Evolutionary conservation across 2,113 vertebrate genomes (phyloP).

Genomic region (Megaptera novaeangliae): DNA sequence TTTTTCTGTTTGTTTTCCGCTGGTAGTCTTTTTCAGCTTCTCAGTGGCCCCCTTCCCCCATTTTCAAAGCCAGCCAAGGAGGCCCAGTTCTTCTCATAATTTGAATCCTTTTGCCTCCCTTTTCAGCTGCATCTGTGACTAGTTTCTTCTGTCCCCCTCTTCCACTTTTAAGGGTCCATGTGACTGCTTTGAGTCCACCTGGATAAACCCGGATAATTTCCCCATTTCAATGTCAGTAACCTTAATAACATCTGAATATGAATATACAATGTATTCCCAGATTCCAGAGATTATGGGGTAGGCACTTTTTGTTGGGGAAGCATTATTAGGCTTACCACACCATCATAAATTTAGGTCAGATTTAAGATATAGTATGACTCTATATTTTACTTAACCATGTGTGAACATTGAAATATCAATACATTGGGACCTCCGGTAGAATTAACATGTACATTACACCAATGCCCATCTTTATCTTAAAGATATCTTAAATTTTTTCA

Average conservation of each 20-base stretch:
- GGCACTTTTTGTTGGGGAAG: fast-evolving
- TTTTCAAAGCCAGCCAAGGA: background rate
- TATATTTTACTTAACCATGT: background rate
- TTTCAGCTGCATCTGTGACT: background rate
- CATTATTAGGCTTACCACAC: background rate
- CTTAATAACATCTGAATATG: background rate
- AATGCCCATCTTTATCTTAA: background rate
- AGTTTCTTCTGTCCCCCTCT: background rate
- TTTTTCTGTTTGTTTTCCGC: background rate
- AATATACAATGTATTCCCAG: background rate
- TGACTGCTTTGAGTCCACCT: fast-evolving
- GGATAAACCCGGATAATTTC: background rate
- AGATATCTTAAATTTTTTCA: background rate
- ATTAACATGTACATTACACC: background rate
- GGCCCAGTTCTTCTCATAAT: background rate
- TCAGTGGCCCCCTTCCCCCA: background rate
- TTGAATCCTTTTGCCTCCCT: background rate
- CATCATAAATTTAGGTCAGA: background rate
- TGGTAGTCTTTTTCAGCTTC: background rate
- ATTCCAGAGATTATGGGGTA: background rate
- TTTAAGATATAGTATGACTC: background rate
- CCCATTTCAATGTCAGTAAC: background rate
- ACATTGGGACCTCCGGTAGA: background rate
- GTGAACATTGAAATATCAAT: background rate
- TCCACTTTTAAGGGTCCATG: fast-evolving